Percentiles rank a stretch among this genome's conserved stretches.
These are phyloP conservation scores for Aphidius gifuensis DNA, from an alignment of 1,140 invertebrate genomes.

Conservation along the genomic window DNA sequence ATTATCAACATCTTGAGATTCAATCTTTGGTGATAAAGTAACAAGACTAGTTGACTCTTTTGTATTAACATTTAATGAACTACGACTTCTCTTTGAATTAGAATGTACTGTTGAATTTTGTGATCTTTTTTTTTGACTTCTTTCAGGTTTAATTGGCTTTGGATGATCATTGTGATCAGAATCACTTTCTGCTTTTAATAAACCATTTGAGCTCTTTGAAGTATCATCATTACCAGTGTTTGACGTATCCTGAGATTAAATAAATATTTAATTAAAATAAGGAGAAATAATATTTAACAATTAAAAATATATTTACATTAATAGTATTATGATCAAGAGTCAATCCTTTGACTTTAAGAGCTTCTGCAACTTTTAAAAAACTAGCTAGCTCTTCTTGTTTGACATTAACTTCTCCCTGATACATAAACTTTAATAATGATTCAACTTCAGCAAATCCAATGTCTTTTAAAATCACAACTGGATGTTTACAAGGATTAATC, in stretches of 20 bases:
- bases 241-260: background rate
- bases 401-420: constrained; percentile 82
- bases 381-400: constrained; percentile 77
- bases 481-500: constrained; percentile 60
- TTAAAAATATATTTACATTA: constrained; percentile 7
- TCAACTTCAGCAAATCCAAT: constrained; percentile 72
- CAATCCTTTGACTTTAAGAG: constrained; percentile 80
- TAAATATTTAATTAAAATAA: background rate
- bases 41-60: too few species aligned
- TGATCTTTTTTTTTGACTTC: constrained; percentile 1
- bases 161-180: background rate
- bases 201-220: background rate
- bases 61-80: background rate
- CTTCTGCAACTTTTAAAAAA: constrained; percentile 81
- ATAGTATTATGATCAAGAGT: constrained; percentile 15
- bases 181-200: constrained; percentile 6
- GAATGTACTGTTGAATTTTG: background rate
- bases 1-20: background rate
- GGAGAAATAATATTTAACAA: background rate
- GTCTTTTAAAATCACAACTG: constrained; percentile 81
- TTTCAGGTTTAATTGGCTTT: background rate
- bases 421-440: constrained; percentile 82
- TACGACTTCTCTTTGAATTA: background rate
- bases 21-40: background rate
- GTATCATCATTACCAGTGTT: background rate